A percentile compares a stretch with the other conserved stretches of the same genome.
These are phyloP conservation scores for Trididemnum clinides DNA, from an alignment of 23 tunicate genomes.

Conservation along the genomic window DNA sequence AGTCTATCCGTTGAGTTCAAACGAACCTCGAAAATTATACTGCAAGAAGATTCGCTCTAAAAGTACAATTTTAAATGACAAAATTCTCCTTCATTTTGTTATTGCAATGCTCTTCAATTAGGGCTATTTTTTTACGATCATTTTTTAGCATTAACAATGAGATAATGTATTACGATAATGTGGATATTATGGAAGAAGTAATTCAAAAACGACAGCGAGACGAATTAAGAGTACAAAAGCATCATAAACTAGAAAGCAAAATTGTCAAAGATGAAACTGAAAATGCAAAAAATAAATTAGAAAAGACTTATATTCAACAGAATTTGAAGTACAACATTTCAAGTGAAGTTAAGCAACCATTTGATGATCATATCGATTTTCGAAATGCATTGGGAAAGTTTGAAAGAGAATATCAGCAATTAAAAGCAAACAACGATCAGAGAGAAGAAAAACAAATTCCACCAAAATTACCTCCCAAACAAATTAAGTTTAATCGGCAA, in stretches of 20 bases:
- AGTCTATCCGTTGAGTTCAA: not conserved
- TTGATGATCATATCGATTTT: not conserved
- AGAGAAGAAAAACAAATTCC: not conserved
- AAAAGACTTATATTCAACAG: not conserved
- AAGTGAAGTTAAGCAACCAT: not conserved
- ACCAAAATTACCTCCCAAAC: constrained; percentile 80
- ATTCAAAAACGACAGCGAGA: constrained; percentile 57
- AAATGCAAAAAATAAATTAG: not conserved
- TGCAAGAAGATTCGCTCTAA: too few species aligned
- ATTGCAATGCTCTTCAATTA: too few species aligned
- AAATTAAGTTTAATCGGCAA: constrained; percentile 44
- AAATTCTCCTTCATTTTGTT: too few species aligned
- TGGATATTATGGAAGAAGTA: constrained; percentile 85
- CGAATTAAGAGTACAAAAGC: not conserved
- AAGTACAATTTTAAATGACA: too few species aligned
- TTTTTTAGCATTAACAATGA: constrained; percentile 50
- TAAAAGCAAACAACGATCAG: constrained; percentile 38
- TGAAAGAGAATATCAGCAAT: constrained; percentile 41
- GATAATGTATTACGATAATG: constrained; percentile 76
- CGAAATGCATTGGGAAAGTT: constrained; percentile 41
- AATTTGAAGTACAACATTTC: not conserved
- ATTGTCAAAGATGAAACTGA: not conserved
- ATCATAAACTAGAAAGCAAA: not conserved
- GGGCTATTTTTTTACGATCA: too few species aligned
- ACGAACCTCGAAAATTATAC: too few species aligned